Evolutionary conservation across 2,888 invertebrate genomes (phyloP), one percentile per base, ranked within the genome.

Genomic region (Tetragonula carbonaria): DNA sequence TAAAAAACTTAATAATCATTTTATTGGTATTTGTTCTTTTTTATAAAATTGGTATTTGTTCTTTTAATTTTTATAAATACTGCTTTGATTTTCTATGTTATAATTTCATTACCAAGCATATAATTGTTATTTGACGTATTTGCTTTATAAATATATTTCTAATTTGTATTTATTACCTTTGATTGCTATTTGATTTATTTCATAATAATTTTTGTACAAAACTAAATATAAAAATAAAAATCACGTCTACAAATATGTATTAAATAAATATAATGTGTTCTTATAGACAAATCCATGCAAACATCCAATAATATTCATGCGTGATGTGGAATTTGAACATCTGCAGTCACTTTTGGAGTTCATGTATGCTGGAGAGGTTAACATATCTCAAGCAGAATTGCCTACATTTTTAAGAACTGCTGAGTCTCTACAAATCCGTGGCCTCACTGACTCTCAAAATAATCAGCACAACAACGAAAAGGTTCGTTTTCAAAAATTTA

Each of bases 291-390:
- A 97, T 95, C 97, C 97, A 92, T 97, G 97, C 95, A 97, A 97
- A 93, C 97, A 97, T 95, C 97, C 97, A 84, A 97, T 97, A 95
- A 97, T 97, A 94, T 97, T 97, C 95, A 97, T 97, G 96, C 96
- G 97, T 94, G 97, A 97, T 95, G 97, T 97, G 92, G 97, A 97
- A 93, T 97, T 97, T 92, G 96, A 96, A 92, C 97, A 97, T 94
- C 96, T 97, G 90, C 96, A 97, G 89, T 97, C 97, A 78, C 95
- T 97, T 84, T 96, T 97, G 93, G 97, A 97, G 95, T 98, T 97
- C 94, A 97, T 98, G 97, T 98, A 98, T 94, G 97, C 97, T 89
- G 97, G 97, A 76, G 97, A 97, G 95, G 97, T 97, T 88, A 97
- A 97, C 95, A 97, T 97, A 85, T 97, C 97, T 90, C 97, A 97